Percentiles rank a stretch among this genome's conserved stretches.
These are phyloP conservation scores for Petrolisthes manimaculis DNA, from an alignment of 2,888 invertebrate species.

Conservation along the genomic window DNA sequence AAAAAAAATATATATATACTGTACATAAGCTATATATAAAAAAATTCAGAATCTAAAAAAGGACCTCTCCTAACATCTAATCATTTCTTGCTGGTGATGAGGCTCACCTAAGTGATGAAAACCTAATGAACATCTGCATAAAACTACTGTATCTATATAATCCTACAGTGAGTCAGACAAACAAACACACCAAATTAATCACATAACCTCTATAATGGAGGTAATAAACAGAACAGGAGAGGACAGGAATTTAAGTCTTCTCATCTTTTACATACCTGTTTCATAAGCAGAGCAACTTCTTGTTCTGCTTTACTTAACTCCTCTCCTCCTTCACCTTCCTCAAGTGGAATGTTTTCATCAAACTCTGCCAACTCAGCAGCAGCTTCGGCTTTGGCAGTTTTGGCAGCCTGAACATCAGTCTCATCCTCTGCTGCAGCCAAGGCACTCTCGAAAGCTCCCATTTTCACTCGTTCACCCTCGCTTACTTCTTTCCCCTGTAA, in stretches of 20 bases:
- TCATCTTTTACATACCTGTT: constrained; percentile 74
- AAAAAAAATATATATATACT: too few species aligned
- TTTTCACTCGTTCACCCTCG: constrained; percentile 46
- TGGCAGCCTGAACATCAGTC: constrained; percentile 91
- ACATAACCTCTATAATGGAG: not conserved
- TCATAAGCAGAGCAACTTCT: constrained; percentile 78
- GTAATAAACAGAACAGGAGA: not conserved
- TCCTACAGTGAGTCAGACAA: too few species aligned
- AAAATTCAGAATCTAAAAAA: too few species aligned
- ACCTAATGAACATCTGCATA: too few species aligned
- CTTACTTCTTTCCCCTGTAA: constrained; percentile 42
- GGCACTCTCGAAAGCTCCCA: constrained; percentile 76
- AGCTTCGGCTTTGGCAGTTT: constrained; percentile 89
- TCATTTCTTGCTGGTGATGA: too few species aligned
- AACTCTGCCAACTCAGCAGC: constrained; percentile 93
- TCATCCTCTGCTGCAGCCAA: constrained; percentile 95
- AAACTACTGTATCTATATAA: too few species aligned
- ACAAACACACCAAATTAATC: too few species aligned
- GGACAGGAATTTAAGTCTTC: not conserved
- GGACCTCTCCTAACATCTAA: too few species aligned
- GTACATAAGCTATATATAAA: too few species aligned
- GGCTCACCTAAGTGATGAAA: too few species aligned
- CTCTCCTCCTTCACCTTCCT: constrained; percentile 74
- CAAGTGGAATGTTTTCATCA: constrained; percentile 92
- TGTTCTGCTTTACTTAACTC: constrained; percentile 76